Evolutionary conservation across 1,140 invertebrate genomes (phyloP).

Genomic region (Dendrolimus punctatus): DNA sequence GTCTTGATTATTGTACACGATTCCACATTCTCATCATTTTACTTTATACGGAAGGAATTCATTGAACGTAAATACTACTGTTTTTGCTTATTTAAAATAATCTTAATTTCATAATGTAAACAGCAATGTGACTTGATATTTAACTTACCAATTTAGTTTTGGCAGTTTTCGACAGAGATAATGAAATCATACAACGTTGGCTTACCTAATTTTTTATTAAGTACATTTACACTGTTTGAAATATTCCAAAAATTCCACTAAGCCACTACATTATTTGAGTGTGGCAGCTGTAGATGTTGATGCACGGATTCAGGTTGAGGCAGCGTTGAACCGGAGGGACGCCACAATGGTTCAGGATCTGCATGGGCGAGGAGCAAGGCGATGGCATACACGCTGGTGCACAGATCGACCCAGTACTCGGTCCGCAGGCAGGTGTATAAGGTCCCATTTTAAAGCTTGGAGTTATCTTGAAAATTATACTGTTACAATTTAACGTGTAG

Average conservation of each 20-base stretch:
- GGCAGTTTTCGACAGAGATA: too few relatives aligned
- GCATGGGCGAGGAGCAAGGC: slow-evolving; percentile 16
- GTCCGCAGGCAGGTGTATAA: slow-evolving; percentile 12
- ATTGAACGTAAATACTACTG: too few relatives aligned
- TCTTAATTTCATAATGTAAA: too few relatives aligned
- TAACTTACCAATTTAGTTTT: too few relatives aligned
- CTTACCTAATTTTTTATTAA: background rate
- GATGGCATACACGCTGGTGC: slow-evolving; percentile 16
- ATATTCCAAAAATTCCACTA: background rate
- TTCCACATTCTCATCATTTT: too few relatives aligned
- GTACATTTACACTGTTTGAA: slow-evolving; percentile 4
- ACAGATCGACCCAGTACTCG: background rate
- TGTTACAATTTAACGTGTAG: slow-evolving; percentile 9
- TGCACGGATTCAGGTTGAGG: slow-evolving; percentile 44
- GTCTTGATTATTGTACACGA: too few relatives aligned
- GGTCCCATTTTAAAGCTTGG: slow-evolving; percentile 25
- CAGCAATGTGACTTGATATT: too few relatives aligned
- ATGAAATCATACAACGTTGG: too few relatives aligned
- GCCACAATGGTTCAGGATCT: slow-evolving; percentile 27
- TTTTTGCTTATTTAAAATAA: too few relatives aligned
- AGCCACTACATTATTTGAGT: slow-evolving; percentile 46
- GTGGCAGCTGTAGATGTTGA: slow-evolving; percentile 59
- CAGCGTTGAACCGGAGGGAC: slow-evolving; percentile 28
- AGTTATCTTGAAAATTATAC: slow-evolving; percentile 17
- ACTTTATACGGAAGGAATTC: too few relatives aligned